Conservation (phyloP, 1,140 invertebrate species). For the Arion vulgaris region DNA sequence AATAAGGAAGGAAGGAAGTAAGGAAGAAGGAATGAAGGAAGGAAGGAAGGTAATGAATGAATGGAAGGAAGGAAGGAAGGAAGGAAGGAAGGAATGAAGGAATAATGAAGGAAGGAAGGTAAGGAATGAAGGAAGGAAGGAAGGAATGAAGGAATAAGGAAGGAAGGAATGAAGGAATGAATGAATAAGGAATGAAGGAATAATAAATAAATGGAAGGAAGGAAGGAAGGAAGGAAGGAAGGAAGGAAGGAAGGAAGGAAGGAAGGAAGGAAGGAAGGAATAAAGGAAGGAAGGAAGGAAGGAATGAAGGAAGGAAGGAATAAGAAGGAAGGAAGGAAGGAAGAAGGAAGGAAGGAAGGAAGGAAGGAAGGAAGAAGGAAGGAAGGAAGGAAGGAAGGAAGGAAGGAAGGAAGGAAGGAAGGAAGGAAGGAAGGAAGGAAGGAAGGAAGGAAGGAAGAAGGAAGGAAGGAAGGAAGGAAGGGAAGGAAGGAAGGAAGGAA, state of each 20-base stretch:
- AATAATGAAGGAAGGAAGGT: background rate
- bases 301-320: background rate
- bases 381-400: background rate
- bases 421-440: background rate
- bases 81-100: background rate
- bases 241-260: background rate
- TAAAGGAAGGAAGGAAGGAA: background rate
- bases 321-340: background rate
- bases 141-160: background rate
- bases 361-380: background rate
- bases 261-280: background rate
- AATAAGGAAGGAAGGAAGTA: background rate
- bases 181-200: background rate
- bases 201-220: background rate
- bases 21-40: background rate
- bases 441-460: background rate
- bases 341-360: background rate
- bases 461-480: background rate
- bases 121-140: background rate
- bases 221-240: background rate
- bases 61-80: background rate
- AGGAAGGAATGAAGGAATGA: background rate
- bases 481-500: background rate
- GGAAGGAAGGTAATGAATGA: background rate
- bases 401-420: background rate